Evolutionary conservation across 2,888 invertebrate species (phyloP).

Genomic region (Cephus sareptanus): DNA sequence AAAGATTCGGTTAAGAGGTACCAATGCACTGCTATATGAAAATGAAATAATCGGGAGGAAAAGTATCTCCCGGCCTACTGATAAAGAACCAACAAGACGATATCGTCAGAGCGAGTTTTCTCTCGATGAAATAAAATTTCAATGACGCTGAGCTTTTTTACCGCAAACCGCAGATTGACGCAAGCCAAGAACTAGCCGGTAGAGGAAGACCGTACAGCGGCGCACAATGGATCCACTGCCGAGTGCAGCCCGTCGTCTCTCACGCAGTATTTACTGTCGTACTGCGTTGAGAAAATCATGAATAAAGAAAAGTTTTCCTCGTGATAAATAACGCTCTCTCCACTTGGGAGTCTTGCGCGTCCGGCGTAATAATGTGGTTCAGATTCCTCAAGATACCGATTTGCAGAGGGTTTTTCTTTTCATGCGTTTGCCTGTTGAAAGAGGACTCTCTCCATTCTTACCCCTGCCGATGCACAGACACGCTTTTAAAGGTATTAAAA

Average conservation of each 20-base stretch:
- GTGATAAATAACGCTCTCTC: not conserved
- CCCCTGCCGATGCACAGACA: slow-evolving; percentile 1
- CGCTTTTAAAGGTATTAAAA: slow-evolving; percentile 51
- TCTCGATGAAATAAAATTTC: too few species aligned
- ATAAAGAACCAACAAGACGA: too few species aligned
- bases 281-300: not conserved
- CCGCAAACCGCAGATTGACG: too few species aligned
- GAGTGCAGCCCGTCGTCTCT: not conserved
- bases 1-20: not conserved
- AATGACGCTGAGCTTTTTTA: too few species aligned
- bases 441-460: not conserved
- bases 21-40: too few species aligned
- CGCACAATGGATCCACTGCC: not conserved
- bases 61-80: too few species aligned
- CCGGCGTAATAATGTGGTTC: too few species aligned
- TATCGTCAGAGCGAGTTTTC: too few species aligned
- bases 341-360: not conserved
- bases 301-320: not conserved
- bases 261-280: not conserved
- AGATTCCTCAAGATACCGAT: not conserved
- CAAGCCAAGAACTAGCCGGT: too few species aligned
- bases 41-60: too few species aligned
- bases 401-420: not conserved
- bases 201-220: too few species aligned
- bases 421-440: not conserved